Evolutionary conservation across 2,797 vertebrate species (phyloP), one percentile per base, ranked within the genome.

Genomic region (Poliocrania exsul): DNA sequence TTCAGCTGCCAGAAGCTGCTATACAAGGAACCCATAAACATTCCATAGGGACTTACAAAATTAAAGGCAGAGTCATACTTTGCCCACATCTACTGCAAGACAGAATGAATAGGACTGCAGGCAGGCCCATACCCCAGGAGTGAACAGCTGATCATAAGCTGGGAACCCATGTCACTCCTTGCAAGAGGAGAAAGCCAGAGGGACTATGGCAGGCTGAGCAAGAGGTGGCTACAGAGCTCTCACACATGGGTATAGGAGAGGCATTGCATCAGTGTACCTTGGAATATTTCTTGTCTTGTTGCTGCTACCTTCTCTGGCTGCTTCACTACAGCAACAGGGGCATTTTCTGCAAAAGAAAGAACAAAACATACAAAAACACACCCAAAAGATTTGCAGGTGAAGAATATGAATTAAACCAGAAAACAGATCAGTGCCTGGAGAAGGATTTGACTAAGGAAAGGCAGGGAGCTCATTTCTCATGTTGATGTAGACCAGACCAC

Each of bases 281-380:
- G 98, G 95, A 98, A 98, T 96, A 98, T 98, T 94, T 98, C 98
- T 88, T 98, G 98, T 24, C 98, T 88, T 60, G 97, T 98, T 58
- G 98, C 97, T 50, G 98, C 98, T 91, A 98, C 97, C 70, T 98
- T 98, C 88, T 98, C 98, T 23, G 98, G 98, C 90, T 98, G 98
- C 73, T 98, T 98, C 74, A 96, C 85, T 11, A 97, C 66, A 50
- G 97, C 46, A 49, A 96, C 46, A 6, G 98, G 97, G 10, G 47
- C 74, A 33, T 87, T 98, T 92, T 98, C 98, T 98, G 92, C 7
- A 88, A 56, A 23, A 77, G 8, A 65, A 44, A 10, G 9, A 26
- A 51, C 51, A 19, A 4, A 53, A 69, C 6, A 26, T 25, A 57
- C 7, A 37, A 31, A 12, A 65, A 57, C 17, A 75, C 21, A 6